phyloP scores from a whole-genome alignment of 2,888 invertebrate species.

The Tetheella fluctuosa region DNA sequence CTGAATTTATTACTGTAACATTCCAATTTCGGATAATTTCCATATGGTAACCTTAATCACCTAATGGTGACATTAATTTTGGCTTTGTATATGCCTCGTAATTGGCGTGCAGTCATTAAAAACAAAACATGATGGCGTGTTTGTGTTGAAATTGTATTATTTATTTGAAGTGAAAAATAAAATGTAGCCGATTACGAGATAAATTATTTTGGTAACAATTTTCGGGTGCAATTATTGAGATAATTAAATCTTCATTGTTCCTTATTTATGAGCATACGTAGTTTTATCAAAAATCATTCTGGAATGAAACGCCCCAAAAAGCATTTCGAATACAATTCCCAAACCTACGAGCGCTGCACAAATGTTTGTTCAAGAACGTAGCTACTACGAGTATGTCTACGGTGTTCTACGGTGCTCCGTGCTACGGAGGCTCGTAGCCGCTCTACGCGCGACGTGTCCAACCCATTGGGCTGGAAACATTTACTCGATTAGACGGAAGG shows the following conservation, averaged over 20 bases:
- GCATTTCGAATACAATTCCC: slow-evolving; percentile 40
- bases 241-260: slow-evolving; percentile 7
- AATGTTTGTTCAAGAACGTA: slow-evolving; percentile 64
- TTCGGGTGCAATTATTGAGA: neutral
- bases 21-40: slow-evolving; percentile 48
- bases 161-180: slow-evolving; percentile 4
- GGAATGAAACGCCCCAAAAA: slow-evolving; percentile 35
- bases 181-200: neutral
- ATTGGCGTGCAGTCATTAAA: slow-evolving; percentile 48
- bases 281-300: slow-evolving; percentile 17
- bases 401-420: slow-evolving; percentile 44
- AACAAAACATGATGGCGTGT: slow-evolving; percentile 30
- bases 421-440: slow-evolving; percentile 58
- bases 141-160: neutral
- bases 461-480: slow-evolving; percentile 72
- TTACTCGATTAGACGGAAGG: slow-evolving; percentile 78
- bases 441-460: slow-evolving; percentile 68
- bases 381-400: slow-evolving; percentile 38
- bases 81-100: slow-evolving; percentile 46
- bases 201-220: slow-evolving; percentile 2
- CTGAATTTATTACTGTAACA: slow-evolving; percentile 48
- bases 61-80: slow-evolving; percentile 58
- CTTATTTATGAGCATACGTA: neutral
- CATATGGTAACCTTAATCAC: slow-evolving; percentile 58
- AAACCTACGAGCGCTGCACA: slow-evolving; percentile 51